Evolutionary conservation across 2,797 vertebrate species (phyloP).

Genomic region (Clarias pachynema): DNA sequence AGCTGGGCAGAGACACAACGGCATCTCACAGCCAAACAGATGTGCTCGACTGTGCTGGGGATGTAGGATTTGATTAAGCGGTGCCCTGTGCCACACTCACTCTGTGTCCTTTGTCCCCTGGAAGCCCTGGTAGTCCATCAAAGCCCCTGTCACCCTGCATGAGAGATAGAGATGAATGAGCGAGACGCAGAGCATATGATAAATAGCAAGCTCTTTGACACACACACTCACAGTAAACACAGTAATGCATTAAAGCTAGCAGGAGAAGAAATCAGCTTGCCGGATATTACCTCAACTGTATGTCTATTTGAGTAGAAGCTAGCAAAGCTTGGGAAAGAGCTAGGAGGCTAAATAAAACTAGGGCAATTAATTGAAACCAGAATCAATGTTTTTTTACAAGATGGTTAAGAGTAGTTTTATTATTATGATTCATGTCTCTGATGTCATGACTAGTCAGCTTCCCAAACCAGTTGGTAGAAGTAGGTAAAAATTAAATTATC

Average conservation of each 20-base stretch:
- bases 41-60: slow-evolving; percentile 26
- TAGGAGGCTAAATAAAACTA: not conserved
- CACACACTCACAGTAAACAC: slow-evolving; percentile 7
- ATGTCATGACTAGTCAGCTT: not conserved
- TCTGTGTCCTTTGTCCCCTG: slow-evolving; percentile 87
- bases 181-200: slow-evolving; percentile 52
- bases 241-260: slow-evolving; percentile 13
- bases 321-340: not conserved
- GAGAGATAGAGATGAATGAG: slow-evolving; percentile 62
- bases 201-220: slow-evolving; percentile 4
- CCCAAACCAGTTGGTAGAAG: not conserved
- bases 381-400: not conserved
- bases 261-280: not conserved
- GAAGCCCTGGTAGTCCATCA: slow-evolving; percentile 88
- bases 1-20: not conserved
- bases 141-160: slow-evolving; percentile 90
- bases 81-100: slow-evolving; percentile 72
- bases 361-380: not conserved
- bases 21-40: slow-evolving; percentile 37
- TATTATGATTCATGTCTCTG: not conserved
- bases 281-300: not conserved
- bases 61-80: slow-evolving; percentile 48
- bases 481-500: not conserved
- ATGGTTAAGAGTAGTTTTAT: not conserved
- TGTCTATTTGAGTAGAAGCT: not conserved